phyloP scores from a whole-genome alignment of 1,140 invertebrate genomes.

The honey bee (Apis mellifera) region Amel_HAv3.1 CM009941.2:11506501-11507000 shows the following conservation, averaged over 20 bases:
- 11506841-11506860: neutral
- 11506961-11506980: constrained; percentile 57
- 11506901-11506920: constrained; percentile 5
- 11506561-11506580: neutral
- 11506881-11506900: neutral
- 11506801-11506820: neutral
- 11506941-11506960: neutral
- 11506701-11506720: no score
- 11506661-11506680: no score
- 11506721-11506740: no score
- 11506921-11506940: constrained; percentile 47
- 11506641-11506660: no score
- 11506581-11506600: neutral
- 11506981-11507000: constrained; percentile 67
- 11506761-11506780: no score
- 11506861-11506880: neutral
- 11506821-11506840: neutral
- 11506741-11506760: no score
- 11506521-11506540: neutral
- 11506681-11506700: no score
- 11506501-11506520: neutral
- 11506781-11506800: no score
- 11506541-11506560: neutral
- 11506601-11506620: neutral
- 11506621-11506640: no score